Conservation (phyloP, 2,888 invertebrate species). For the Gibbula magus region DNA sequence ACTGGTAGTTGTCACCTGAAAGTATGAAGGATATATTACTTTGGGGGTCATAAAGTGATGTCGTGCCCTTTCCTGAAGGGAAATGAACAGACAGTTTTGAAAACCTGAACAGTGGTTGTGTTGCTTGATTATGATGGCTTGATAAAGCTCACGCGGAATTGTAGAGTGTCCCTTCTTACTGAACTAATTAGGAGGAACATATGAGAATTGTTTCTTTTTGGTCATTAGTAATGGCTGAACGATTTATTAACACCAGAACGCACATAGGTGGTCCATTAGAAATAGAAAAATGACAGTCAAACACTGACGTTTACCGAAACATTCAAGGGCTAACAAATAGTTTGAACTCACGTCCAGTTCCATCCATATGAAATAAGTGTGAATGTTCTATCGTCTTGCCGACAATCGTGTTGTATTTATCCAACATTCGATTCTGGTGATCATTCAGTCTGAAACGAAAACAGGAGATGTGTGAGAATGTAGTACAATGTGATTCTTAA, state of each 20-base stretch:
- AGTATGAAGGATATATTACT: slow-evolving; percentile 24
- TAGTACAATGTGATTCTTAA: neutral
- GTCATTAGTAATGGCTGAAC: no score
- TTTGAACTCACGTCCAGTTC: slow-evolving; percentile 47
- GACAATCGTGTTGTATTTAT: slow-evolving; percentile 52
- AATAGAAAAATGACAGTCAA: neutral
- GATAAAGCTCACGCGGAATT: no score
- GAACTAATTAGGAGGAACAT: no score
- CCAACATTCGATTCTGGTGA: slow-evolving; percentile 51
- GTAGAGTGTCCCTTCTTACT: no score
- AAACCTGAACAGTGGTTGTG: no score
- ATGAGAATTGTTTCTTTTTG: no score
- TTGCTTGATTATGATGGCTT: no score
- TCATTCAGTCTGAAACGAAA: slow-evolving; percentile 52
- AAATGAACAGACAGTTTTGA: no score
- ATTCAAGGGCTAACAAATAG: neutral
- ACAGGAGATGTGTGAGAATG: neutral
- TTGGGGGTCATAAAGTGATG: no score
- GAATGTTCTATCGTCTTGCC: slow-evolving; percentile 52
- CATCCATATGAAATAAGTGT: slow-evolving; percentile 69
- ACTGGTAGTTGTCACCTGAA: slow-evolving; percentile 58
- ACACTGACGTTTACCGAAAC: neutral
- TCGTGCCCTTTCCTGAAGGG: no score
- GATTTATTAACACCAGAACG: no score
- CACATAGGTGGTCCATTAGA: no score